Percentiles rank a stretch among this genome's conserved stretches.
Evolutionary conservation across 1,140 invertebrate genomes (phyloP).

Genomic region (Sarcophaga bullata): DNA sequence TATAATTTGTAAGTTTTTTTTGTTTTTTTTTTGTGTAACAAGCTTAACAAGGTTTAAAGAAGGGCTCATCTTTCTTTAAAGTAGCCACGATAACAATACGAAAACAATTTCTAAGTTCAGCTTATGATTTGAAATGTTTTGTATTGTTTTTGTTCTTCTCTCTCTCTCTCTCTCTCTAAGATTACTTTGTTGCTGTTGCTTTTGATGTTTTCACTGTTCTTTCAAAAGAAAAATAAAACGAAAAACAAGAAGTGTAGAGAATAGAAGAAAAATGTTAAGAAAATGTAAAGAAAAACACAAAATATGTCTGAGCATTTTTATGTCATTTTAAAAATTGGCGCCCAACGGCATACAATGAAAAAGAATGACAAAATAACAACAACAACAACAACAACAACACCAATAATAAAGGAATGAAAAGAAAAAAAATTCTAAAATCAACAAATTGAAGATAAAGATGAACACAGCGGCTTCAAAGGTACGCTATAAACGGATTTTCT

Average conservation of each 20-base stretch:
- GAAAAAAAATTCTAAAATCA: too few species aligned
- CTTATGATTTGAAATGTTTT: background rate
- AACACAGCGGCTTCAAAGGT: too few species aligned
- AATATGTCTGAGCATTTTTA: conserved; percentile 35
- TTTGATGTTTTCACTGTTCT: background rate
- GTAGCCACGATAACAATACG: too few species aligned
- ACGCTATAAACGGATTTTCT: too few species aligned
- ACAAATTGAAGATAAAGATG: too few species aligned
- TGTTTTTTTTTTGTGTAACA: too few species aligned
- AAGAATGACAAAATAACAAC: background rate
- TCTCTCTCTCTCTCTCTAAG: background rate
- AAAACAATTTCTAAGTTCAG: conserved; percentile 21
- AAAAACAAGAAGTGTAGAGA: background rate
- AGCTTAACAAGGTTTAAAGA: too few species aligned
- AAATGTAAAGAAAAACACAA: background rate
- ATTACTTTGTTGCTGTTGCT: conserved; percentile 25
- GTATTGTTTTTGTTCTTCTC: too few species aligned
- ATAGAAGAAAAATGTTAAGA: background rate
- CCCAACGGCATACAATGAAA: conserved; percentile 43
- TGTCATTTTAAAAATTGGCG: conserved; percentile 44
- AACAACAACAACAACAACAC: background rate
- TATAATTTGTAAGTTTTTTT: too few species aligned
- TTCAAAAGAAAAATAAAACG: background rate
- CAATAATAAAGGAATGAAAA: background rate
- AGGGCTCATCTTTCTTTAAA: too few species aligned